Percentiles rank a stretch among this genome's conserved stretches.
Conservation (phyloP, 2,888 invertebrate genomes). For the Lomographa bimaculata region DNA sequence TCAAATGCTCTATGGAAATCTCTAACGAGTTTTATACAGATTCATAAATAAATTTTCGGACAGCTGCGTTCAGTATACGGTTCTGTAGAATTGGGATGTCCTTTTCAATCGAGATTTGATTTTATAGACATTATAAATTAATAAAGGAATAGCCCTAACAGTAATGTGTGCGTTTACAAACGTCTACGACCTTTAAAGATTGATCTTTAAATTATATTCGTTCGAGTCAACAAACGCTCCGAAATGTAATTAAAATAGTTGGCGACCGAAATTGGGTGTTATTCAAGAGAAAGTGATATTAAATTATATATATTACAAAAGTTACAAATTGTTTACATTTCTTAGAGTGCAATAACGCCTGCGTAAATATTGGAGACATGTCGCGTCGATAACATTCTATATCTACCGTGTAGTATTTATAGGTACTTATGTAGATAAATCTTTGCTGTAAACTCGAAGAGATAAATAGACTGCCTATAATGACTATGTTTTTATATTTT, state of each 20-base stretch:
- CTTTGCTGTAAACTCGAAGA: too few species aligned
- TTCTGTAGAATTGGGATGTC: slow-evolving; percentile 25
- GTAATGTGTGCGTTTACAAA: slow-evolving; percentile 18
- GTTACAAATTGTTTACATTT: background rate
- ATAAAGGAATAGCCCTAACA: slow-evolving; percentile 10
- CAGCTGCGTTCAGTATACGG: slow-evolving; percentile 8
- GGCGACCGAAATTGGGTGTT: slow-evolving; percentile 1
- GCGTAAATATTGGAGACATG: too few species aligned
- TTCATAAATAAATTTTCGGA: slow-evolving; percentile 23
- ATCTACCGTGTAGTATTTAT: too few species aligned
- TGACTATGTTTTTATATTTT: too few species aligned
- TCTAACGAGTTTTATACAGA: slow-evolving; percentile 26
- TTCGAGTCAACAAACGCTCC: background rate
- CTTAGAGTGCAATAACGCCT: slow-evolving; percentile 3
- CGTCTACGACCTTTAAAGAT: slow-evolving; percentile 10
- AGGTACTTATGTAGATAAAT: too few species aligned
- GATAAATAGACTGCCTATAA: too few species aligned
- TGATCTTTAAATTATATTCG: slow-evolving; percentile 8
- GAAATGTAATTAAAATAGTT: too few species aligned
- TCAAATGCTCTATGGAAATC: slow-evolving; percentile 57
- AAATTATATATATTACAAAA: too few species aligned
- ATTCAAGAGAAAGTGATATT: too few species aligned
- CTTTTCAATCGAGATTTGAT: slow-evolving; percentile 32
- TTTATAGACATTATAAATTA: slow-evolving; percentile 28
- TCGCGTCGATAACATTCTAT: too few species aligned